Evolutionary conservation across 2,113 vertebrate species (phyloP), one percentile per base, ranked within the genome.

Genomic region (Caranx ignobilis): DNA sequence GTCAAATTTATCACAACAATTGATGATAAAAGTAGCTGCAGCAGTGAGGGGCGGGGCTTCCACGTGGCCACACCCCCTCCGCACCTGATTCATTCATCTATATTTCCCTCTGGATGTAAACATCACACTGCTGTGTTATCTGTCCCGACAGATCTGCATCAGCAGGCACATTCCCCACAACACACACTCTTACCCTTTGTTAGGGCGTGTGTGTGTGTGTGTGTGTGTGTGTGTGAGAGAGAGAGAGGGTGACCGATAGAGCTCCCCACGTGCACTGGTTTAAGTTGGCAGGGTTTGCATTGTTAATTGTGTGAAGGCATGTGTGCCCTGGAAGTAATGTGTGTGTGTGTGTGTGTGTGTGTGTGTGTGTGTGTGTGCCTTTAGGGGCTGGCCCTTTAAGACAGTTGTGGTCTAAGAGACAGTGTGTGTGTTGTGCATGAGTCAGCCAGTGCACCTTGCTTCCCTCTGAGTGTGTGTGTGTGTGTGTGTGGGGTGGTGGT

Each of bases 371-470:
- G 71, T 74, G 54, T 79, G 71, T 45, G 37, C 47, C 50, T 68
- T 52, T 26, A 26, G 26, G 26, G 26, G 47, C 81, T 90, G 83
- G 50, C 83, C 84, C 92, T 94, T 94, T 94, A 94, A 94, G 77
- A 34, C 50, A 18, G 73, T 31, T 83, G 79, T 91, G 93, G 93
- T 92, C 93, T 89, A 93, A 90, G 65, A 86, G 84, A 64, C 84
- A 57, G 71, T 69, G 52, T 69, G 9, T 75, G 68, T 68, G 72
- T 63, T 61, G 61, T 85, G 84, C 63, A 76, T 91, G 90, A 88
- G 83, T 91, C 89, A 91, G 91, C 87, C 32, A 13, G 63, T 84
- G 59, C 75, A 80, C 81, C 35, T 72, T 77, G 77, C 78, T 73
- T 52, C 21, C 48, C 74, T 26, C 52, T 71, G 31, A 48, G 64